Conservation (phyloP, 2,888 invertebrate species). For the Tuberolachnus salignus region DNA sequence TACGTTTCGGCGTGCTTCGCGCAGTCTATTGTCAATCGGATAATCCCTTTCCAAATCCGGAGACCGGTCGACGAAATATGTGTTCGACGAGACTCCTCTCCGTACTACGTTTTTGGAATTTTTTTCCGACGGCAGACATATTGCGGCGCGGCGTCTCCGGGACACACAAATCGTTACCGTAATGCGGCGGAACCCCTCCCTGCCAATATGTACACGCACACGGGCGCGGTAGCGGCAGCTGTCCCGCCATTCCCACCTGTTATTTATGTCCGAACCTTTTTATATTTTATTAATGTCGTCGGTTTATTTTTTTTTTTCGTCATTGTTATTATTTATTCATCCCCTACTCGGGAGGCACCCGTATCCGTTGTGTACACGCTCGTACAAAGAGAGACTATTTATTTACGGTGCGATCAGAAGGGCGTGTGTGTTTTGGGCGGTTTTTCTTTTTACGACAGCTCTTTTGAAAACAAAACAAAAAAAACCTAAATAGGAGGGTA, state of each 20-base stretch:
- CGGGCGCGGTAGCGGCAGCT: constrained; percentile 28
- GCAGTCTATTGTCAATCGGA: too few species aligned
- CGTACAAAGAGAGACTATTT: background rate
- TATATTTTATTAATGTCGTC: constrained; percentile 26
- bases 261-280: constrained; percentile 41
- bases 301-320: background rate
- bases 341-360: background rate
- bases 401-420: too few species aligned
- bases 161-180: constrained; percentile 9
- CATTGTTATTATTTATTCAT: constrained; percentile 7
- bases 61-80: background rate
- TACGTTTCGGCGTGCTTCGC: background rate
- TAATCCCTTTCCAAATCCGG: constrained; percentile 17
- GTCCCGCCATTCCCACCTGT: constrained; percentile 38
- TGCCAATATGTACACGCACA: background rate
- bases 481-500: too few species aligned
- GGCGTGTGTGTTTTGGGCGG: background rate
- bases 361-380: constrained; percentile 21
- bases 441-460: background rate
- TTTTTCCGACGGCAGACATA: background rate
- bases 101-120: background rate
- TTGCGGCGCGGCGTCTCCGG: background rate
- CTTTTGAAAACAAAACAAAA: too few species aligned
- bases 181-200: constrained; percentile 14
- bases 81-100: background rate